Percentiles rank a stretch among this genome's conserved stretches.
Conservation (phyloP, 2,113 vertebrate genomes). For the Rhineura floridana region DNA sequence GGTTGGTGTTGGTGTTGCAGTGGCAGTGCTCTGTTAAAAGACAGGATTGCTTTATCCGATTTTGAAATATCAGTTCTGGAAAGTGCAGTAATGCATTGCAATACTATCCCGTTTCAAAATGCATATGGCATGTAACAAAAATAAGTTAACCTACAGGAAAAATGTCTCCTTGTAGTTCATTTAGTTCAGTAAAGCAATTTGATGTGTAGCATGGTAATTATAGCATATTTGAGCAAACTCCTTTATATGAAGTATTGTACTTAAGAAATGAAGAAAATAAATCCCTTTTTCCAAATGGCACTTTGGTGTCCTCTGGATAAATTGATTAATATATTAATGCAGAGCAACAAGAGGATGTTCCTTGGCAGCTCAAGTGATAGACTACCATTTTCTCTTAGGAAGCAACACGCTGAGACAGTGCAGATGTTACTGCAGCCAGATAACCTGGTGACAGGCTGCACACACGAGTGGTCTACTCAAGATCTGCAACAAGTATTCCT, state of each 20-base stretch:
- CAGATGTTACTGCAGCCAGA: not conserved
- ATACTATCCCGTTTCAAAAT: not conserved
- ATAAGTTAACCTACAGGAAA: not conserved
- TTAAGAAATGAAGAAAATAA: not conserved
- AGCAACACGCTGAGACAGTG: not conserved
- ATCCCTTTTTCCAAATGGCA: not conserved
- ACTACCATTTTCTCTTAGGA: not conserved
- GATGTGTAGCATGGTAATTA: not conserved
- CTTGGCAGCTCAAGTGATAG: not conserved
- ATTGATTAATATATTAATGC: not conserved
- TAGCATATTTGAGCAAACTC: not conserved
- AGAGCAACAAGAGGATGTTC: not conserved
- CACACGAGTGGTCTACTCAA: not conserved
- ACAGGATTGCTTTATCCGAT: not conserved
- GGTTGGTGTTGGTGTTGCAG: not conserved
- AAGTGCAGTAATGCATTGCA: not conserved
- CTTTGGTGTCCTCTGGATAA: not conserved
- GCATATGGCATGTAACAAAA: too few relatives aligned
- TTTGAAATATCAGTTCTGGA: not conserved
- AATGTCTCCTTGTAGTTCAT: not conserved
- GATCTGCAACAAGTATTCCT: not conserved
- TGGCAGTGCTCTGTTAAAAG: not conserved
- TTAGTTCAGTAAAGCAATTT: not conserved
- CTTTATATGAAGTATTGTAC: not conserved
- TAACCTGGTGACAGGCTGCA: not conserved